Evolutionary conservation across 2,888 invertebrate species (phyloP).

Genomic region (Leptopilina myrica): DNA sequence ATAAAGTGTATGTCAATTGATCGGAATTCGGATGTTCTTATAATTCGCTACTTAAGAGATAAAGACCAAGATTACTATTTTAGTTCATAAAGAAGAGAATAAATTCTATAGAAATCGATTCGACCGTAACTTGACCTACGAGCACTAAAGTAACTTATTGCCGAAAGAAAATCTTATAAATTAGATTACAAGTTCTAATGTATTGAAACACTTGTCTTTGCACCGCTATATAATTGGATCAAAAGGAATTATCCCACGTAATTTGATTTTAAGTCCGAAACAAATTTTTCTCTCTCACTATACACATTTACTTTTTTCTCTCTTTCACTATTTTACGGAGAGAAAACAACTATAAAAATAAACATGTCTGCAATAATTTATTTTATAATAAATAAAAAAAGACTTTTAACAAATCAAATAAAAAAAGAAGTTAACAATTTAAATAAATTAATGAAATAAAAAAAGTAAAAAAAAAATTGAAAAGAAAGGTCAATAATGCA

Average conservation of each 20-base stretch:
- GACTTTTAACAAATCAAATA: too few species aligned
- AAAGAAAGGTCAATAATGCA: too few species aligned
- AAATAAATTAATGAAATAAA: too few species aligned
- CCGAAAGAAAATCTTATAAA: conserved; percentile 31
- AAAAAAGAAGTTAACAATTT: too few species aligned
- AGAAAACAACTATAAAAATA: too few species aligned
- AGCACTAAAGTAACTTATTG: not conserved
- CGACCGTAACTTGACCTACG: conserved; percentile 30
- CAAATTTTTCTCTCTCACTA: not conserved
- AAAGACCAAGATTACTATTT: conserved; percentile 14
- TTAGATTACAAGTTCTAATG: conserved; percentile 20
- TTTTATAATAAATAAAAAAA: too few species aligned
- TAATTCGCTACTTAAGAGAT: conserved; percentile 21
- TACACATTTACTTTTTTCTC: not conserved
- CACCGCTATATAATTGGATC: not conserved
- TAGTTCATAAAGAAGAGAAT: not conserved
- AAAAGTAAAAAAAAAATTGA: too few species aligned
- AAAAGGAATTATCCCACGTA: not conserved
- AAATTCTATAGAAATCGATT: conserved; percentile 11
- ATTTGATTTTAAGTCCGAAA: conserved; percentile 12
- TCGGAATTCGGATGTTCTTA: conserved; percentile 4
- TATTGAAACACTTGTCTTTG: conserved; percentile 21
- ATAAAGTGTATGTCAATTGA: too few species aligned
- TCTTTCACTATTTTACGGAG: too few species aligned
- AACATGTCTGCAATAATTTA: too few species aligned